phyloP scores from a whole-genome alignment of 2,888 invertebrate genomes.

The Cerastis rubricosa region DNA sequence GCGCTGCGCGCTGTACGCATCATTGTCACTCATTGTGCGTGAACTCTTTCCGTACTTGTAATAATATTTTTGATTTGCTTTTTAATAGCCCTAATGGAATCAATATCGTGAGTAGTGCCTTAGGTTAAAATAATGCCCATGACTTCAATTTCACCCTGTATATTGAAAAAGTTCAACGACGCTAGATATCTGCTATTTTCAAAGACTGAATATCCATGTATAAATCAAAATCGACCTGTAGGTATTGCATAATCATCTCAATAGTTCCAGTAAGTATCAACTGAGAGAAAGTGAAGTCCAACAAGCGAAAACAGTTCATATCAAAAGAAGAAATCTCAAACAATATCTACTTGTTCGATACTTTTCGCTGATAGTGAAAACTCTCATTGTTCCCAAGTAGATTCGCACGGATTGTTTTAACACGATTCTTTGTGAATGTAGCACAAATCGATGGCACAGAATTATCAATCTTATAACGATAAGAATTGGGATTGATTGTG shows the following conservation, averaged over 20 bases:
- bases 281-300: constrained; percentile 51
- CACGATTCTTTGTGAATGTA: constrained; percentile 31
- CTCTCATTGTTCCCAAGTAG: constrained; percentile 70
- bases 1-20: too few relatives aligned
- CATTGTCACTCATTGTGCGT: too few relatives aligned
- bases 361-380: constrained; percentile 71
- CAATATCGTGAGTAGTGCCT: too few relatives aligned
- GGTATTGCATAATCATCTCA: background rate
- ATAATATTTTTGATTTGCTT: too few relatives aligned
- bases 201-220: too few relatives aligned
- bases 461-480: background rate
- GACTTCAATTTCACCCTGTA: too few relatives aligned
- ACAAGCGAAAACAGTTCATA: constrained; percentile 23
- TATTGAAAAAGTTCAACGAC: too few relatives aligned
- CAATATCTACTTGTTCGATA: constrained; percentile 59
- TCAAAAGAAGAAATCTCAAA: constrained; percentile 42
- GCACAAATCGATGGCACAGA: constrained; percentile 10
- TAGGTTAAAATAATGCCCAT: too few relatives aligned
- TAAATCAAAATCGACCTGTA: background rate
- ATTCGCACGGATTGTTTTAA: constrained; percentile 62
- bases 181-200: too few relatives aligned
- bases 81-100: too few relatives aligned
- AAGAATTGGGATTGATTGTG: background rate
- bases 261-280: background rate
- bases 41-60: too few relatives aligned